Evolutionary conservation across 2,888 invertebrate genomes (phyloP).

Genomic region (Myopa testacea): DNA sequence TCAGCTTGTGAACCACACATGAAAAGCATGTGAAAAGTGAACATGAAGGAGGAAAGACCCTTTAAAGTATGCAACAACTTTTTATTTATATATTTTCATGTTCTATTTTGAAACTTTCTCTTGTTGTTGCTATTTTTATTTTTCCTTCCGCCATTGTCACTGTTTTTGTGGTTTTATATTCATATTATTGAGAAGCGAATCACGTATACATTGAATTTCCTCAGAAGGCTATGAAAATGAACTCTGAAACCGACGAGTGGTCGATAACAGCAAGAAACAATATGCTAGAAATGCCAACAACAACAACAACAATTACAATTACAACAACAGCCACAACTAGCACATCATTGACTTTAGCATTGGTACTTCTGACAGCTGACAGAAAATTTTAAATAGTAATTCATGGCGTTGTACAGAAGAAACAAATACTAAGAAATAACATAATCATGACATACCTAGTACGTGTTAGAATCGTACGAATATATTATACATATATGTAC

Average conservation of each 20-base stretch:
- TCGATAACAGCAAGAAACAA: too few relatives aligned
- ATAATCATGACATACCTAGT: too few relatives aligned
- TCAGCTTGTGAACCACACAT: too few relatives aligned
- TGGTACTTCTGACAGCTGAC: slow-evolving; percentile 23
- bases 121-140: too few relatives aligned
- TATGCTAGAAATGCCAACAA: neutral
- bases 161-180: neutral
- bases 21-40: too few relatives aligned
- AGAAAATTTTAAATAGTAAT: neutral
- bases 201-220: neutral
- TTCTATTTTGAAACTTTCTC: too few relatives aligned
- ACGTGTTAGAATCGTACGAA: too few relatives aligned
- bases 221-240: neutral
- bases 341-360: slow-evolving; percentile 33
- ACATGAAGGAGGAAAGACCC: too few relatives aligned
- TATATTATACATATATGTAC: too few relatives aligned
- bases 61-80: neutral
- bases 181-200: slow-evolving; percentile 7
- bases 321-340: slow-evolving; percentile 10
- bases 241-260: neutral
- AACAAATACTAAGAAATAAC: neutral
- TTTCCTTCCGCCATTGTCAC: too few relatives aligned
- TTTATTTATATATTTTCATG: too few relatives aligned
- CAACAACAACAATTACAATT: neutral
- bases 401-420: slow-evolving; percentile 1